phyloP scores from a whole-genome alignment of 2,797 vertebrate species.

The Megaceryle alcyon region DNA sequence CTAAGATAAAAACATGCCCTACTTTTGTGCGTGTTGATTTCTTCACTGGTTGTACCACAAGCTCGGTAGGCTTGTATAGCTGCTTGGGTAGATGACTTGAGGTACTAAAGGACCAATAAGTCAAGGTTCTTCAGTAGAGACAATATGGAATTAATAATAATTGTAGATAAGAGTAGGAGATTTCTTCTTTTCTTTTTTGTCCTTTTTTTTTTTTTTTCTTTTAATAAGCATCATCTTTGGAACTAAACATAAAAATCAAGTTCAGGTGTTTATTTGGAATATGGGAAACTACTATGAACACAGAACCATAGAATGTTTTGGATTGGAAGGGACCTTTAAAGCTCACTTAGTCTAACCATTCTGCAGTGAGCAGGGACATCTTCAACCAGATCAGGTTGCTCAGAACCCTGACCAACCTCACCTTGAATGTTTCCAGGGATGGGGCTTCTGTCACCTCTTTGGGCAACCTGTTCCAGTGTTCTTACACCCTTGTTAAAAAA shows the following conservation, averaged over 20 bases:
- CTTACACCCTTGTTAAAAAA: background rate
- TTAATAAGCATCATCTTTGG: background rate
- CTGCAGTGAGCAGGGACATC: background rate
- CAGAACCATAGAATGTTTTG: background rate
- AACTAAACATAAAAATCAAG: background rate
- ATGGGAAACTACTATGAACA: background rate
- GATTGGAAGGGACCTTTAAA: background rate
- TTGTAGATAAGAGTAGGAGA: background rate
- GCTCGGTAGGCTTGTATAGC: background rate
- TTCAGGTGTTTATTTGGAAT: background rate
- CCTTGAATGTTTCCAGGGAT: too few relatives aligned
- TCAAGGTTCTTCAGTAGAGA: background rate
- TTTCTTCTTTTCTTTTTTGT: too few relatives aligned
- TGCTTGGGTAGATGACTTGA: background rate
- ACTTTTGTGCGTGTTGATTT: background rate
- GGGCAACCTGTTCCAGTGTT: background rate
- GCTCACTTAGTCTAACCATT: background rate
- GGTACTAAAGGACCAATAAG: background rate
- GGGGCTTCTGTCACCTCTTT: too few relatives aligned
- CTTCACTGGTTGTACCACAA: background rate
- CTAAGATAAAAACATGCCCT: background rate
- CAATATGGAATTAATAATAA: background rate
- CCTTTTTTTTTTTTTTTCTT: background rate
- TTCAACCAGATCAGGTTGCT: too few relatives aligned
- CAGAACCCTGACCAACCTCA: too few relatives aligned